Conservation (phyloP, 2,888 invertebrate species). For the Cosmopolites sordidus region DNA sequence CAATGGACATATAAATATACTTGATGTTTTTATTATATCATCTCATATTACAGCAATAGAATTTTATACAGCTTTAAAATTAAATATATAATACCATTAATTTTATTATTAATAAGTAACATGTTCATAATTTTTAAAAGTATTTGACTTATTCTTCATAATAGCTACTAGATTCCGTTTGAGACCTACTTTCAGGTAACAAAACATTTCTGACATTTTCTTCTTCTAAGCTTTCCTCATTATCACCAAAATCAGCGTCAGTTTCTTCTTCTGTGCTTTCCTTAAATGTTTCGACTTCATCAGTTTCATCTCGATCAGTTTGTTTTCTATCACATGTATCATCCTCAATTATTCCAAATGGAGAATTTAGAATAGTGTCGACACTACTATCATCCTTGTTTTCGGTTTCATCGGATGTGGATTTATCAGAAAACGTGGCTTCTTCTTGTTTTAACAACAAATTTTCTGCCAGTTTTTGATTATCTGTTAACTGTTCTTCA, state of each 20-base stretch:
- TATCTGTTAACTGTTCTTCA: slow-evolving; percentile 1
- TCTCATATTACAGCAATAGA: no score
- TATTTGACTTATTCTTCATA: slow-evolving; percentile 13
- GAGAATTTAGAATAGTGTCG: slow-evolving; percentile 33
- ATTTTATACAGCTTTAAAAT: no score
- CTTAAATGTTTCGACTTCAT: not conserved
- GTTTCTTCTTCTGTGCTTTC: slow-evolving; percentile 5
- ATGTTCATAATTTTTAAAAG: no score
- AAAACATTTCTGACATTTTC: not conserved
- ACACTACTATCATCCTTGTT: slow-evolving; percentile 31
- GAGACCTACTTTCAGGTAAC: slow-evolving; percentile 21
- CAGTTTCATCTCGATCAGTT: slow-evolving; percentile 8
- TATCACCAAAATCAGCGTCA: slow-evolving; percentile 8
- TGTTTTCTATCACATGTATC: slow-evolving; percentile 12
- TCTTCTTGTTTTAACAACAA: slow-evolving; percentile 8
- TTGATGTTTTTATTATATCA: no score
- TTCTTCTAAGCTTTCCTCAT: slow-evolving; percentile 1
- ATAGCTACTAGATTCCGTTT: slow-evolving; percentile 38
- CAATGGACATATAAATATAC: no score
- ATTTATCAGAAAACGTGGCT: slow-evolving; percentile 28
- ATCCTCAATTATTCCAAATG: slow-evolving; percentile 12
- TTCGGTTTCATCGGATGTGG: slow-evolving; percentile 37
- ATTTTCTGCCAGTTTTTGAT: not conserved
- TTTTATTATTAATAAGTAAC: no score
- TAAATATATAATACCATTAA: no score